Base-by-base conservation (phyloP, 1,140 invertebrate genomes). In the Tetragonula clypearis region DNA sequence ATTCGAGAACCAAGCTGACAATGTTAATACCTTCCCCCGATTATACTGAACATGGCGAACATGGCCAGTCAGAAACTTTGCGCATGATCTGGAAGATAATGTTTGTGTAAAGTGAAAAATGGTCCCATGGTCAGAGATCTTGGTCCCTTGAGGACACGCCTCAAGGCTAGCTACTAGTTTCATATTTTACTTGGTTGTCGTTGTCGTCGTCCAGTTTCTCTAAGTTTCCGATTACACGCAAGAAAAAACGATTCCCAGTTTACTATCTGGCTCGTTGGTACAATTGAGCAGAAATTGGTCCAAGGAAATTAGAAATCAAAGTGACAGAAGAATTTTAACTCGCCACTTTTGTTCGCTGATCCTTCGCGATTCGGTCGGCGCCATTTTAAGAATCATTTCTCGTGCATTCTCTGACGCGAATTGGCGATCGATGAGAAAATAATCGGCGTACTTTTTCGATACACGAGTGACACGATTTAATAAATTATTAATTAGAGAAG, bases 201-300 rank as follows among this genome's bases (percentile, higher is more conserved):
- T 90, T 62, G 26, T 30, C 71, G 82, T 87, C 82, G 35, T 90
- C 83, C 82, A 85, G 87, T 81, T 88, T 88, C 87, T 69, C 62
- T 68, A 21, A 68, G 87, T 88, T 89, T 89, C 88, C 84, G 66
- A 89, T 89, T 88, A 86, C 87, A 82, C 83, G 72, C 69, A 56
- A 76, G 86, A 80, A 82, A 88, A 88, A 80, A 85, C n/a, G 82
- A 88, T 74, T 88, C 87, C 49, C 35, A 3, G 75, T 30, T 77
- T 69, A 74, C 23, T 62, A 62, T 81, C 65, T 69, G 35, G 66
- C 65, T 23, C 14, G 30, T 56, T 49, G 19, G 65, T 69, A 17
- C n/a, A 35, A 17, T 41, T 21, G 35, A 49, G 17, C 58, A 21
- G 26, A 72, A 53, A 65, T 53, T 35, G 68, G 58, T 79, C n/a